Conservation (phyloP, 2,113 vertebrate species). For the Phycodurus eques region DNA sequence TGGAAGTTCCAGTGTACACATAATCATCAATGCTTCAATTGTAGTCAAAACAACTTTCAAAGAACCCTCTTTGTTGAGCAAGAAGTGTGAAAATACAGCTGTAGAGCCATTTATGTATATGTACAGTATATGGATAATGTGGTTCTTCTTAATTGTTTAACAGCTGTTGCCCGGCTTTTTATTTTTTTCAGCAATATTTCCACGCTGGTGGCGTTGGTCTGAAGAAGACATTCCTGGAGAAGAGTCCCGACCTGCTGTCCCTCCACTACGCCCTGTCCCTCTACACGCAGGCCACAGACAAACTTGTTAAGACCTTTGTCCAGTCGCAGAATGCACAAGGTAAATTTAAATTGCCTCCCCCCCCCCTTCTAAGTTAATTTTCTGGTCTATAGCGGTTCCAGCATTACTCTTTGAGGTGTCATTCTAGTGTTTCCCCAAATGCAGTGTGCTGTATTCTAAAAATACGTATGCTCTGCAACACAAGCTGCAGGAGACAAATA, state of each 20-base stretch:
- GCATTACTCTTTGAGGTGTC: not conserved
- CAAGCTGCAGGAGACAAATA: not conserved
- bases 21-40: too few species aligned
- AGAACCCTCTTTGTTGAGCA: too few species aligned
- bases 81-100: too few species aligned
- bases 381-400: not conserved
- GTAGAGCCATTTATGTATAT: too few species aligned
- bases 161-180: not conserved
- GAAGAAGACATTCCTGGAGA: slow-evolving; percentile 98
- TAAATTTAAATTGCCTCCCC: slow-evolving; percentile 55
- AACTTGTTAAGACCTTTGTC: slow-evolving; percentile 96
- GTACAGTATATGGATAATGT: not conserved
- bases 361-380: slow-evolving; percentile 10
- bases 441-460: slow-evolving; percentile 11
- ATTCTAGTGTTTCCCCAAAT: slow-evolving; percentile 23
- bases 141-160: not conserved
- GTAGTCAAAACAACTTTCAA: too few species aligned
- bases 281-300: slow-evolving; percentile 96
- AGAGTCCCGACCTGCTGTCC: slow-evolving; percentile 92
- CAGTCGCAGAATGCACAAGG: slow-evolving; percentile 92
- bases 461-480: not conserved
- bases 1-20: too few species aligned
- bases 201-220: slow-evolving; percentile 94
- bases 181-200: slow-evolving; percentile 89
- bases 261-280: slow-evolving; percentile 94